A percentile compares a stretch with the other conserved stretches of the same genome.
Evolutionary conservation across 1,140 invertebrate genomes (phyloP).

Genomic region (Hormaphis cornu): DNA sequence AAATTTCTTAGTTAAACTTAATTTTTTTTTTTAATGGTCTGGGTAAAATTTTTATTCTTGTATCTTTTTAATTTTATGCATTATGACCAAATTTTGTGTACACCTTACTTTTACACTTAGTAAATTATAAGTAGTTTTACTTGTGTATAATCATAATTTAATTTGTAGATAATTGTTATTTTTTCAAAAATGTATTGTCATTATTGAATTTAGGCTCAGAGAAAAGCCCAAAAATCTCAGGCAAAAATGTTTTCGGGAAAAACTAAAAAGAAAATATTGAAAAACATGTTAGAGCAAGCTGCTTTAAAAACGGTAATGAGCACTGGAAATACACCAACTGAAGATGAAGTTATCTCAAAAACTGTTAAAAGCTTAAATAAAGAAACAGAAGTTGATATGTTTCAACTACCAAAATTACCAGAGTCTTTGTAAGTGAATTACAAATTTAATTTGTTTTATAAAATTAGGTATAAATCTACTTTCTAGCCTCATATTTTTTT

Average conservation of each 20-base stretch:
- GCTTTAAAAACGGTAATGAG: slow-evolving; percentile 13
- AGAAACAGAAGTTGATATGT: background rate
- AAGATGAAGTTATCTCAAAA: slow-evolving; percentile 21
- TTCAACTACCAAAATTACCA: slow-evolving; percentile 3
- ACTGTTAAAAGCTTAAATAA: background rate
- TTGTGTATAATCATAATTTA: no score
- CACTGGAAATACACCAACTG: background rate
- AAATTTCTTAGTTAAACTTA: no score
- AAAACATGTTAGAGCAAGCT: slow-evolving; percentile 10
- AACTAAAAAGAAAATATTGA: slow-evolving; percentile 11
- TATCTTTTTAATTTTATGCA: no score
- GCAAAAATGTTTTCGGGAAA: slow-evolving; percentile 2
- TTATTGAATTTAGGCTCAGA: slow-evolving; percentile 3
- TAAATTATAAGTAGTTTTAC: no score
- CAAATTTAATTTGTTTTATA: no score
- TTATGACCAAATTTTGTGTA: no score
- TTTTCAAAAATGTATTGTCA: background rate
- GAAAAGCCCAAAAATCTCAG: background rate
- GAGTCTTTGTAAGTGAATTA: background rate
- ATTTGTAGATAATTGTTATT: background rate
- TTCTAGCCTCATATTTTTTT: no score
- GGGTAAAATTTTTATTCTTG: no score
- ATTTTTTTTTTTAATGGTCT: no score
- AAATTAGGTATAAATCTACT: no score
- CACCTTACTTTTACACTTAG: no score